Conservation (phyloP, 2,888 invertebrate genomes). For the Epistrophe grossulariae region DNA sequence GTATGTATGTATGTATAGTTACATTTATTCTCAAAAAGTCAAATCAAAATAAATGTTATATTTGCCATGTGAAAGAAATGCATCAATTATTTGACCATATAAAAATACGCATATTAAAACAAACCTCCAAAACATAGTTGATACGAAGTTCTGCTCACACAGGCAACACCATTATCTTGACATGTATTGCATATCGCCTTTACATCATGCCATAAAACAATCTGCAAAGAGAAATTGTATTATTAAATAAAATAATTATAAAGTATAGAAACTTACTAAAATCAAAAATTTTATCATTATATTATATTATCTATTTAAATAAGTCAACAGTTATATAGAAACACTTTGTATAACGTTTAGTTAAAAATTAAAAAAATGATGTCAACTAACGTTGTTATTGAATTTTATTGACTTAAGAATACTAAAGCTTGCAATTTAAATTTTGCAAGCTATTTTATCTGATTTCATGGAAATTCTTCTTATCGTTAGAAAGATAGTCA, state of each 20-base stretch:
- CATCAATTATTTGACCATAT: too few relatives aligned
- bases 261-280: neutral
- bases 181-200: constrained; percentile 78
- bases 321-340: neutral
- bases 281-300: neutral
- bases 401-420: neutral
- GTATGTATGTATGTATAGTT: too few relatives aligned
- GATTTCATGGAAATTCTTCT: neutral
- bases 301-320: neutral
- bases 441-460: constrained; percentile 4
- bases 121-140: constrained; percentile 80
- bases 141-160: constrained; percentile 80
- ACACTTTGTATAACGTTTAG: neutral
- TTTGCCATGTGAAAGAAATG: too few relatives aligned
- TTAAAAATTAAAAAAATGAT: neutral
- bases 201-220: neutral
- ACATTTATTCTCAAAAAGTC: too few relatives aligned
- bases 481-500: neutral
- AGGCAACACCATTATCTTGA: constrained; percentile 80
- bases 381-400: neutral
- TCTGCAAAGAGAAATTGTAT: constrained; percentile 11
- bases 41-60: too few relatives aligned
- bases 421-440: neutral
- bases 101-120: constrained; percentile 12
- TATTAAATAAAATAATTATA: too few relatives aligned